Base-by-base conservation (phyloP, 2,113 vertebrate species). In the Fregata magnificens region DNA sequence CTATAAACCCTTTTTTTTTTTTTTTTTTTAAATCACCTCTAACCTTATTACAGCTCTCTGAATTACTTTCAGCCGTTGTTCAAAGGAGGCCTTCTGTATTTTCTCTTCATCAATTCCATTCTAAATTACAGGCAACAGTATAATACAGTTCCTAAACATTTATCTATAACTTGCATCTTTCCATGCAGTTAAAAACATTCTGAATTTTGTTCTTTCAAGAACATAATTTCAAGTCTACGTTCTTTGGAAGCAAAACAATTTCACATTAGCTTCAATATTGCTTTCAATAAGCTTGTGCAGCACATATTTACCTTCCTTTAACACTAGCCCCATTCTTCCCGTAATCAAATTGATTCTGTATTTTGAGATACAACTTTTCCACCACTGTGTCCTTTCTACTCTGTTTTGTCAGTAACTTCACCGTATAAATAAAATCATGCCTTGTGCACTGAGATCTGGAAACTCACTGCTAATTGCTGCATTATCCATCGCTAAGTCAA, bases 401-500 rank as follows among this genome's bases (percentile, higher is more conserved):
- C 63, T 80, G 67, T 47, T 88, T 32, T 92, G 29, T 61, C 53
- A 58, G 65, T 31, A 92, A 58, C 47, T 26, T 56, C 58, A 45
- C 82, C 69, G n/a, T 40, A 61, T n/a, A 93, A 96, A 96, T 76
- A 72, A 94, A 92, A 88, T 52, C 24, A 66, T n/a, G 36, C 20
- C 67, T 84, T 26, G 28, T 81, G 50, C 65, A 62, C 36, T 0
- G 14, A 86, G 92, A 70, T 76, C 92, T 93, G 63, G 45, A 94
- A 92, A 16, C 58, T 93, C 56, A 21, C 58, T 50, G 83, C 65
- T 91, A 96, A 93, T 97, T 96, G 93, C 55, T 85, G 45, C 36
- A 47, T 88, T 96, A 93, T 93, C 96, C 93, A 97, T 95, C 95
- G 47, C 73, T 92, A 95, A 86, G 77, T 74, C 83, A 94, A 82